Evolutionary conservation across 2,888 invertebrate genomes (phyloP).

Genomic region (Apotomis capreana): DNA sequence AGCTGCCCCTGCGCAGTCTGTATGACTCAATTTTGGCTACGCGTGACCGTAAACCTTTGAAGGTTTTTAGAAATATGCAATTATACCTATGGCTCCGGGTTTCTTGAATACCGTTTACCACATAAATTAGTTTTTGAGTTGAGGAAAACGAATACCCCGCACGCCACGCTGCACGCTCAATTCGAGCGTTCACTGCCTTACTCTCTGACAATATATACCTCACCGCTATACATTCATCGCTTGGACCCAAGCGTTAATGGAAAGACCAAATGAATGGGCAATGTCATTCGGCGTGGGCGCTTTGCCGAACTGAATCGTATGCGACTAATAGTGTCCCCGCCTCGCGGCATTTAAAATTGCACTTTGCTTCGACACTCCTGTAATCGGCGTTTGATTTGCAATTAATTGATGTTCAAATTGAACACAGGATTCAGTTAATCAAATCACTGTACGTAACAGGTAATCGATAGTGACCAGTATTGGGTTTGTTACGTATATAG

Average conservation of each 20-base stretch:
- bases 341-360: slow-evolving; percentile 69
- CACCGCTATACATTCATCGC: slow-evolving; percentile 17
- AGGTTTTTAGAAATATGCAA: no score
- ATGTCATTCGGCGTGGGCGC: slow-evolving; percentile 55
- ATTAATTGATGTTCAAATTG: slow-evolving; percentile 54
- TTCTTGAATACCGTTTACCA: no score
- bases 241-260: slow-evolving; percentile 59
- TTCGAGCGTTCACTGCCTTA: no score
- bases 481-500: slow-evolving; percentile 22
- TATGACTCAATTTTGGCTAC: no score
- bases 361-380: slow-evolving; percentile 54
- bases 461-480: slow-evolving; percentile 27
- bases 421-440: slow-evolving; percentile 47
- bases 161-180: no score
- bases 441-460: slow-evolving; percentile 26
- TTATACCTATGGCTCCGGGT: no score
- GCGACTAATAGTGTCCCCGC: slow-evolving; percentile 59
- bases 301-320: slow-evolving; percentile 53
- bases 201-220: no score
- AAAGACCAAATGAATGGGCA: slow-evolving; percentile 77
- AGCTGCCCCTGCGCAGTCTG: no score
- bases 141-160: no score
- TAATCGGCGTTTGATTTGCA: slow-evolving; percentile 54
- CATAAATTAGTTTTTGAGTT: no score
- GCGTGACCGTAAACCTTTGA: no score